Evolutionary conservation across 2,888 invertebrate species (phyloP), one percentile per base, ranked within the genome.

Genomic region (Odontocolon sp.): DNA sequence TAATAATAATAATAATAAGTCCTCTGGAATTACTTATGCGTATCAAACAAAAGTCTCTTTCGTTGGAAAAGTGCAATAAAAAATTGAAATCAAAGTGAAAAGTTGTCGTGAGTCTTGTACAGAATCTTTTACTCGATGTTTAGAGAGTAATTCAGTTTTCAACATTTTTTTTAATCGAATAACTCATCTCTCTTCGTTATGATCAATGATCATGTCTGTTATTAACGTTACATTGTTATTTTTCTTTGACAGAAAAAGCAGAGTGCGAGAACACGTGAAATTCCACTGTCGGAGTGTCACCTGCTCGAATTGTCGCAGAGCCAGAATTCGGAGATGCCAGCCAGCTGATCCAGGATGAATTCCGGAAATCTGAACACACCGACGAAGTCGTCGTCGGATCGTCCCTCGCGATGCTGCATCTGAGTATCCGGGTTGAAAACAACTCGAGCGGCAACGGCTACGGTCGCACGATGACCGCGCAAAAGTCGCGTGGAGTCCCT

Each of bases 221-320:
- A n/a, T n/a, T n/a, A n/a, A n/a, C n/a, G n/a, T n/a, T n/a, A n/a
- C n/a, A 45, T 45, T 21, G n/a, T 23, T 42, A 42, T 36, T 21
- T 28, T 28, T 5, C 5, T 8, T 76, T 91, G 90, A 81, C 92
- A 95, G 93, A 96, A 96, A 92, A 96, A 96, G 88, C 93, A 95
- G 84, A 94, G 95, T 64, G 93, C 95, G 6, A 93, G 96, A 77
- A 94, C 95, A 74, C 93, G 94, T 82, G 94, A 96, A 61, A 93
- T 96, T 84, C 95, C 96, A 64, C 93, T 96, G 82, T 95, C 95
- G 82, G 95, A 95, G 86, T 88, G 89, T 80, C 94, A 95, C 91
- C 92, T 96, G 88, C 92, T 95, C 89, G 91, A 92, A 83, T 91
- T 93, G 90, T 91, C 91, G 86, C 92, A 92, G 88, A 89, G 84